phyloP scores from a whole-genome alignment of 2,113 vertebrate genomes.

The Myodes glareolus region DNA sequence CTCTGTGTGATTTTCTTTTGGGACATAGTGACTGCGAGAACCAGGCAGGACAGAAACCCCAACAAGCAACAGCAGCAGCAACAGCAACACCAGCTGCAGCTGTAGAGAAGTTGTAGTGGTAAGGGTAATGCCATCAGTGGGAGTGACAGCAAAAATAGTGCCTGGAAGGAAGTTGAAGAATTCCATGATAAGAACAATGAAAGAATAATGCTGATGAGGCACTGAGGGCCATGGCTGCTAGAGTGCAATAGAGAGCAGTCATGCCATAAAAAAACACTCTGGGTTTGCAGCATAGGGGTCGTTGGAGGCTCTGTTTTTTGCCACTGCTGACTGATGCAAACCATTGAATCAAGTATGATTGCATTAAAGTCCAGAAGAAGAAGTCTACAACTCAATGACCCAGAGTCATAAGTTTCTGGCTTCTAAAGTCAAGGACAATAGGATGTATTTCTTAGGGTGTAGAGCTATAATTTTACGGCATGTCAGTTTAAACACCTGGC shows the following conservation, averaged over 20 bases:
- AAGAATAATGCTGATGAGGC: not conserved
- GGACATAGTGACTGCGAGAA: too few relatives aligned
- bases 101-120: not conserved
- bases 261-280: not conserved
- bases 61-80: not conserved
- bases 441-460: not conserved
- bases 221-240: not conserved
- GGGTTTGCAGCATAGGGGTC: fast-evolving
- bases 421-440: not conserved
- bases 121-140: not conserved
- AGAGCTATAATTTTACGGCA: not conserved
- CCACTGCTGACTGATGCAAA: too few relatives aligned
- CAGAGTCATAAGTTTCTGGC: not conserved
- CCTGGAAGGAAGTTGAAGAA: not conserved
- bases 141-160: fast-evolving
- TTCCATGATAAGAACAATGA: not conserved
- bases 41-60: too few relatives aligned
- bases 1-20: too few relatives aligned
- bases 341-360: not conserved
- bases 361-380: not conserved
- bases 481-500: not conserved
- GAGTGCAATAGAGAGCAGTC: not conserved
- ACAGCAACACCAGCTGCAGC: too few relatives aligned
- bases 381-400: not conserved
- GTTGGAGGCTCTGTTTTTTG: not conserved